These are phyloP conservation scores for Setophaga kirtlandii DNA, from an alignment of 2,113 vertebrate species.

Conservation along the genomic window DNA sequence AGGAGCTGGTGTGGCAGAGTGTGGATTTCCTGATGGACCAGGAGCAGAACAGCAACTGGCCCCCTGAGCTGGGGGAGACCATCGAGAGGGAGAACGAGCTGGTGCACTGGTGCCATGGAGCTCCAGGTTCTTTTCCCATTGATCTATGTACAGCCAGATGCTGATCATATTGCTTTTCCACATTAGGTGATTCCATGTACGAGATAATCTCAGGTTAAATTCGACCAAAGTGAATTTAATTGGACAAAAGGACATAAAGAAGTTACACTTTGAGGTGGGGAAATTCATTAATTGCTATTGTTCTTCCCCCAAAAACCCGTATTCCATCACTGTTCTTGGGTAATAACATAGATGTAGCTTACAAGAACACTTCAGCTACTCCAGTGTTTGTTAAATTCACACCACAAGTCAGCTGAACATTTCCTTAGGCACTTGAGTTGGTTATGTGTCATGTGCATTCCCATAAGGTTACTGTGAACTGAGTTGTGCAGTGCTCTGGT, in stretches of 20 bases:
- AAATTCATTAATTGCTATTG: background rate
- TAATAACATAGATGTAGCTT: background rate
- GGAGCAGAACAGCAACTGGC: slow-evolving; percentile 92
- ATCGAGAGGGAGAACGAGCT: slow-evolving; percentile 88
- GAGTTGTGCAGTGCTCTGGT: background rate
- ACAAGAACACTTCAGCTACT: background rate
- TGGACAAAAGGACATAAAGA: background rate
- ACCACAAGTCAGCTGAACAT: background rate
- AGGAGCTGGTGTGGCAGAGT: slow-evolving; percentile 89
- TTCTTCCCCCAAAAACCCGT: background rate
- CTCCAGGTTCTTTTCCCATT: slow-evolving; percentile 78
- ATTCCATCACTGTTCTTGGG: background rate
- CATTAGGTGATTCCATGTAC: background rate
- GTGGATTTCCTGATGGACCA: slow-evolving; percentile 92
- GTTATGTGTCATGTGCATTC: background rate
- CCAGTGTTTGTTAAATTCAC: background rate
- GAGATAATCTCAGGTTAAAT: background rate
- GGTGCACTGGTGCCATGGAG: slow-evolving; percentile 91
- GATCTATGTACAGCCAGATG: background rate
- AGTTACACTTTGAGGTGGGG: background rate
- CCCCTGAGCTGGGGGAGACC: slow-evolving; percentile 86
- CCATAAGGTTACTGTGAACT: background rate
- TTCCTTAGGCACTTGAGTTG: background rate
- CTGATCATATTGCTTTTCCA: background rate
- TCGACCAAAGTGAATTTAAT: background rate